These are phyloP conservation scores for Acanthochromis polyacanthus DNA, from an alignment of 2,113 vertebrate species.

Conservation along the genomic window DNA sequence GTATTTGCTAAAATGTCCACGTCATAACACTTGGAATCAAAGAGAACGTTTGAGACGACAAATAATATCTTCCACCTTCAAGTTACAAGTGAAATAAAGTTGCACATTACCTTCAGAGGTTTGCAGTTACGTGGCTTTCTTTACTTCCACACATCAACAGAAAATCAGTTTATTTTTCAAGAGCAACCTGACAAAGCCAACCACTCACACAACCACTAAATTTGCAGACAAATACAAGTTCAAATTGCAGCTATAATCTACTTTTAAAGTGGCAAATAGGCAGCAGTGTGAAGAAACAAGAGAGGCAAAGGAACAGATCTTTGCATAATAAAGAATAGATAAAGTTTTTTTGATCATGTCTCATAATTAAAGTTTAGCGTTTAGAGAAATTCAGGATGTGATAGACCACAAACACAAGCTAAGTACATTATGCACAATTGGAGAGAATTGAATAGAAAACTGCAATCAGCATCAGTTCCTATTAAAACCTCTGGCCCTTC, in stretches of 20 bases:
- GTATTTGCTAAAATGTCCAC: background rate
- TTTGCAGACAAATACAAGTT: background rate
- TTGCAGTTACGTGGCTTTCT: conserved; percentile 1
- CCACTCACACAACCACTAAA: background rate
- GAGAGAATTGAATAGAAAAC: conserved; percentile 31
- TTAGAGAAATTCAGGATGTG: background rate
- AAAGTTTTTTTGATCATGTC: background rate
- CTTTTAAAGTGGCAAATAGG: background rate
- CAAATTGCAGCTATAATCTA: background rate
- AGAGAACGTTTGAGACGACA: background rate
- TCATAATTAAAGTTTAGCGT: background rate
- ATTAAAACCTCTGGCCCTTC: conserved; percentile 41
- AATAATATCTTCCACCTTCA: background rate
- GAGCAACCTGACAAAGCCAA: conserved; percentile 5
- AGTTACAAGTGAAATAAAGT: background rate
- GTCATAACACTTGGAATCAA: background rate
- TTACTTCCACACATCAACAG: background rate
- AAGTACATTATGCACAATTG: conserved; percentile 20
- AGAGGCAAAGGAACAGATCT: background rate
- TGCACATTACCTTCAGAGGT: background rate
- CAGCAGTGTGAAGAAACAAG: background rate
- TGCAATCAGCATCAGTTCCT: conserved; percentile 29
- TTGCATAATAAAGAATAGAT: background rate
- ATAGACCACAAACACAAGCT: background rate
- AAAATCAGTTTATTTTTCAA: background rate